Evolutionary conservation across 2,888 invertebrate species (phyloP), one percentile per base, ranked within the genome.

Genomic region (Drosophila neutralis): DNA sequence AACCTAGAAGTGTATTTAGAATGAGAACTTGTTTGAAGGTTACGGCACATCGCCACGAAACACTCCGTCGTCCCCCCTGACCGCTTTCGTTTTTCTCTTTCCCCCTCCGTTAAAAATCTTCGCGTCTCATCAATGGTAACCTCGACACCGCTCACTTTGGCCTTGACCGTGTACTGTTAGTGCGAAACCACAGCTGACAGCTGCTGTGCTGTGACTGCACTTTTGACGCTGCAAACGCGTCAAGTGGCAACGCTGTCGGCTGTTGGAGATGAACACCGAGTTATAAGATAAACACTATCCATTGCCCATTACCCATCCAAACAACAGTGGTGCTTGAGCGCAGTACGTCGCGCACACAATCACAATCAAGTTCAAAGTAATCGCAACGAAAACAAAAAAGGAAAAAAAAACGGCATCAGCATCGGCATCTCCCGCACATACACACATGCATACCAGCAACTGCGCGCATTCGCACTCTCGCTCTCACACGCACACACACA

Each of bases 281-380:
- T 54, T 57, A 57, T 38, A 61, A 67, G 52, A 75, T 38, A 74
- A 15, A 54, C 48, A 31, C 59, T 69, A 27, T 21, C 45, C 45
- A 13, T 13, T 45, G 21, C 21, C 42, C 21, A 45, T 45, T 45
- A 45, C 45, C 45, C 61, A 59, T 59, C 33, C 52, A 52, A 52
- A 63, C n/a, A 78, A 56, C 61, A 73, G 63, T 57, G 68, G 63
- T 57, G 68, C 52, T 80, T 69, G 68, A 82, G 73, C 69, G 67
- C 73, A 80, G 61, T 83, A 69, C 69, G 42, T 61, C 68, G 45
- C 61, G 58, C 71, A 73, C 58, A 72, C 70, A 73, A 24, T 11
- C 61, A 61, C 71, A 80, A 78, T 82, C 85, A 83, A 83, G 83
- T 85, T 83, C 83, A 83, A 83, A 85, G 82, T 73, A 77, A 83